Percentiles rank a stretch among this genome's conserved stretches.
phyloP scores from a whole-genome alignment of 2,113 vertebrate genomes.

The Casuarius casuarius region DNA sequence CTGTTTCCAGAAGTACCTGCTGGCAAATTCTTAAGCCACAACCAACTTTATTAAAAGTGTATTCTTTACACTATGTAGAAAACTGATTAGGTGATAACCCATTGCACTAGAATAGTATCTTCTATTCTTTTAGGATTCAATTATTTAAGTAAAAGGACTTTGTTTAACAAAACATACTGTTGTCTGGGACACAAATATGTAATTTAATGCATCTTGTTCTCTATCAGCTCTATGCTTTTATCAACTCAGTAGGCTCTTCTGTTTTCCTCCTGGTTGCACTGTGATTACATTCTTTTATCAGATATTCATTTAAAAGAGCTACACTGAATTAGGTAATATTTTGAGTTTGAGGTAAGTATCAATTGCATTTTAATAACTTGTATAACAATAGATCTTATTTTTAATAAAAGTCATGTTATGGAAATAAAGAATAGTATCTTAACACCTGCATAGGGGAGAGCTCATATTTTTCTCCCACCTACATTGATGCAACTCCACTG shows the following conservation, averaged over 20 bases:
- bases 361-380: constrained; percentile 15
- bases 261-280: constrained; percentile 15
- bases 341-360: constrained; percentile 9
- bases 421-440: not conserved
- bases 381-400: not conserved
- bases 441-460: not conserved
- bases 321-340: not conserved
- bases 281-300: constrained; percentile 26
- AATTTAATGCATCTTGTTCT: constrained; percentile 25
- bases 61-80: not conserved
- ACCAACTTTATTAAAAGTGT: not conserved
- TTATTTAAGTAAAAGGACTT: constrained; percentile 7
- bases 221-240: not conserved
- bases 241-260: not conserved
- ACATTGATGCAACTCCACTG: not conserved
- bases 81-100: constrained; percentile 15
- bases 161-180: constrained; percentile 9
- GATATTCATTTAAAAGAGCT: constrained; percentile 13
- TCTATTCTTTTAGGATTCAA: not conserved
- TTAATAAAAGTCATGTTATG: not conserved
- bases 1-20: not conserved
- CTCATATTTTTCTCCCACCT: not conserved
- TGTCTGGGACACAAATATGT: constrained; percentile 2
- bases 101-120: not conserved
- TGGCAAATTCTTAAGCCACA: not conserved